Base-by-base conservation (phyloP, 2,797 vertebrate species). In the Neopelma chrysocephalum region DNA sequence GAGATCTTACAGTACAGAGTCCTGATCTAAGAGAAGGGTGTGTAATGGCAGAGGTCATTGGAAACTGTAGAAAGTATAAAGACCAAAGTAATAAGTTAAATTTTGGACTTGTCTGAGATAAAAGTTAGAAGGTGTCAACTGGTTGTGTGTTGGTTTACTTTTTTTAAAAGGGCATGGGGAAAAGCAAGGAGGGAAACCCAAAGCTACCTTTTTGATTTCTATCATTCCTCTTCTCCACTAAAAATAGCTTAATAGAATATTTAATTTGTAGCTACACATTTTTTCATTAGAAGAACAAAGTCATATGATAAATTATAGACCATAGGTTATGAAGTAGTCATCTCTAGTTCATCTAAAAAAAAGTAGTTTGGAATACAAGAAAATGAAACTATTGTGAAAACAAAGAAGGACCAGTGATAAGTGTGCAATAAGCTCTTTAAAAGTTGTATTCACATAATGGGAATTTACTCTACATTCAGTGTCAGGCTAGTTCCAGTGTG, bases 81-180 rank as follows among this genome's bases (percentile, higher is more conserved):
- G 31, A 54, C 3, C 11, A 80, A 85, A 72, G 56, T 26, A 82
- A 9, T 76, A 57, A 69, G 3, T 72, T 61, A 72, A 5, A 10
- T 6, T 23, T 73, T 62, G 45, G 20, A 48, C 11, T 76, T 84
- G 5, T 71, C 45, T 57, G 47, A 69, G 25, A 40, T 40, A 45
- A 62, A 84, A 3, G 0, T 32, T 40, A 51, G 16, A 51, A 11
- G 1, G 32, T 75, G 13, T 13, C 32, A 69, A 13, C 6, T 54
- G 8, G 2, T n/a, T 43, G 10, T 60, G 25, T 69, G 6, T n/a
- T 64, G 23, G 6, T 56, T 69, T 70, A 22, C 56, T 81, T 73
- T 72, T 43, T 4, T 0, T 0, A 31, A 76, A 82, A 34, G 6
- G 1, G 5, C 1, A 3, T 17, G 4, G 3, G 2, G 3, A 23